Percentiles rank a stretch among this genome's conserved stretches.
Conservation (phyloP, 1,140 invertebrate genomes). For the Macrosteles quadrilineatus region DNA sequence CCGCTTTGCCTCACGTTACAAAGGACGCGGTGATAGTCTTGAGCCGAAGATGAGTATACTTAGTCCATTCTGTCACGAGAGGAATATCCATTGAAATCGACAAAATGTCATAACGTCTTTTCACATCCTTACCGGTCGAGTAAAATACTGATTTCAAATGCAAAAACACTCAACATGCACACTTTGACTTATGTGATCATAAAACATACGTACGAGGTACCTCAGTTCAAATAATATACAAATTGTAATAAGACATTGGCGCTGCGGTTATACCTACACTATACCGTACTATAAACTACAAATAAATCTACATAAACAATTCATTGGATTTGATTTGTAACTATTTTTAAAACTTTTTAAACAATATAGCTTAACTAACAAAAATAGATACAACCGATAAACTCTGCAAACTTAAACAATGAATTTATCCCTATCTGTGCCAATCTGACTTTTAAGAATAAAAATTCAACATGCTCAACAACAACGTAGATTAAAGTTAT, state of each 20-base stretch:
- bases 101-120: no score
- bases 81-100: no score
- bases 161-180: not conserved
- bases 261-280: not conserved
- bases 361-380: conserved; percentile 1
- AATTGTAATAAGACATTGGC: conserved; percentile 8
- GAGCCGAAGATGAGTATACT: not conserved
- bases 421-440: not conserved
- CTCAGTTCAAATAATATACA: not conserved
- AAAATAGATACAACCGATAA: conserved; percentile 17
- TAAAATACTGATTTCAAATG: no score
- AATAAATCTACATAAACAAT: conserved; percentile 4
- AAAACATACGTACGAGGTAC: not conserved
- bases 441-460: no score
- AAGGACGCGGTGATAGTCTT: not conserved
- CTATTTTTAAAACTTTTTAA: conserved; percentile 12
- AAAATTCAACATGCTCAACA: no score
- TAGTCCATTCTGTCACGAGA: not conserved
- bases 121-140: no score
- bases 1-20: no score
- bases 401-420: conserved; percentile 24
- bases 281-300: conserved; percentile 20
- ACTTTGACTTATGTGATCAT: not conserved
- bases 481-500: no score
- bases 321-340: not conserved